Base-by-base conservation (phyloP, 2,888 invertebrate genomes). In the Omphaloscelis lunosa region DNA sequence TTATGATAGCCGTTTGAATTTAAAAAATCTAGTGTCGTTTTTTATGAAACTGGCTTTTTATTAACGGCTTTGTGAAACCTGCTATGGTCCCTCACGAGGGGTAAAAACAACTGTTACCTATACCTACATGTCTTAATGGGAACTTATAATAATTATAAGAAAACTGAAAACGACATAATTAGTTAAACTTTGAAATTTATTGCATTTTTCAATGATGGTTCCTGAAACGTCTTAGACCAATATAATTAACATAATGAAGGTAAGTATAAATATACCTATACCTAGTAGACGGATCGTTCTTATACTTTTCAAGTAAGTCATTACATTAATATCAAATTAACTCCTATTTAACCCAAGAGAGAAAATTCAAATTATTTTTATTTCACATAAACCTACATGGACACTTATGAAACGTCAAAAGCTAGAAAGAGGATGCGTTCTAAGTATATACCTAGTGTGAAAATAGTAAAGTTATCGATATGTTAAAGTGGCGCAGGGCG, bases 1-100 rank as follows among this genome's bases (percentile, higher is more conserved):
- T 94, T 94, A 93, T 90, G 86, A 91, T 89, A 90, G 89, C 86
- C 89, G 88, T 89, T 91, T 91, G 89, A 92, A 91, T 91, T 84
- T 90, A 92, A 92, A 56, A 92, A 83, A 90, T 82, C 81, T 82
- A 85, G 80, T 73, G 75, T 82, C 83, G 58, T 88, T 88, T 88
- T 88, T 86, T 89, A 86, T 45, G 66, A 80, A 75, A 77, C 80
- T 75, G 79, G 69, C 80, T 86, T 89, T 87, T 89, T 89, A 86
- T 85, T 83, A 84, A 89, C 81, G 84, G 88, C 83, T 86, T 75
- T 73, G 79, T 83, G 81, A 75, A 88, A 88, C 89, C 88, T 86
- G 80, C 86, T 75, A 62, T 59, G 72, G 70, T 62, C 67, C 69
- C 68, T 77, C 68, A 76, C 78, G 66, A 74, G 59, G 73, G 63